Conservation (phyloP, 92 coral and sea anemone species). For the Porites cylindrica region DNA sequence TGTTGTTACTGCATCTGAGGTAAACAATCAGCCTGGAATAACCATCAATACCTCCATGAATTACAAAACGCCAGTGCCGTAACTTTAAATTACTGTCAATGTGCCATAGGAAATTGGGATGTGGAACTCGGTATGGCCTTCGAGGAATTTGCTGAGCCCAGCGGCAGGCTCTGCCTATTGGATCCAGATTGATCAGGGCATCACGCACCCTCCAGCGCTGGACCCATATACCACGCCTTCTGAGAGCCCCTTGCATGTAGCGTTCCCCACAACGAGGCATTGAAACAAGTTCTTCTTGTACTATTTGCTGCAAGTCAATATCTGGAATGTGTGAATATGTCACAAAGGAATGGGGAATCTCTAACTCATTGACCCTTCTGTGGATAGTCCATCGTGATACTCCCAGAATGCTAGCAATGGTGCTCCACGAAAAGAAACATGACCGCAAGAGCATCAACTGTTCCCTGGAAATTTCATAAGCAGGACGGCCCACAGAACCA, state of each 20-base stretch:
- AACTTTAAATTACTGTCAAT: neutral
- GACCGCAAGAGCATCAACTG: neutral
- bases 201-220: conserved; percentile 26
- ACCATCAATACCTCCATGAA: conserved; percentile 18
- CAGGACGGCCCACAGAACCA: neutral
- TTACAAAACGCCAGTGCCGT: conserved; percentile 7
- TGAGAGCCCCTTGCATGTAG: conserved; percentile 7
- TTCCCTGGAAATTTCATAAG: neutral
- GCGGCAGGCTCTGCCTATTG: neutral
- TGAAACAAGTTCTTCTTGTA: neutral
- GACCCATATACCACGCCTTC: neutral
- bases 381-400: conserved; percentile 2
- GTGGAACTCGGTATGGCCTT: neutral
- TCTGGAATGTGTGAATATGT: neutral
- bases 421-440: neutral
- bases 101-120: conserved; percentile 21
- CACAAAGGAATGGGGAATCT: neutral
- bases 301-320: neutral
- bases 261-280: conserved; percentile 14
- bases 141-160: conserved; percentile 14
- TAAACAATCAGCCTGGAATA: neutral
- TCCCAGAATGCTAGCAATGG: neutral
- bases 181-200: neutral
- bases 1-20: neutral
- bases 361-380: neutral